Evolutionary conservation across 2,113 vertebrate genomes (phyloP).

Genomic region (Odocoileus hemionus): DNA sequence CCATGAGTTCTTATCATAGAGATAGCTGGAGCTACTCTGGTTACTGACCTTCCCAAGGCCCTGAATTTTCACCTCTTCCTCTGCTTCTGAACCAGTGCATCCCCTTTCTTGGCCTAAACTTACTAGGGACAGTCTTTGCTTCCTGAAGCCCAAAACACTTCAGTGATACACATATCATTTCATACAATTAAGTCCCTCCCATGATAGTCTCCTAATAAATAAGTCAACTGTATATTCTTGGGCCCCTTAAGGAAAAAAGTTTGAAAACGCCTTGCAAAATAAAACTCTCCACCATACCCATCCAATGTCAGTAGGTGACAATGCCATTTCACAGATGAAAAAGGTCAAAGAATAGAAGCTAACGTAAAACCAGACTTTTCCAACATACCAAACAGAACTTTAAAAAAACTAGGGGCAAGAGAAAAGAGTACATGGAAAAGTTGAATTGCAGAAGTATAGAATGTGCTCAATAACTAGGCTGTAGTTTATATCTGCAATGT

Average conservation of each 20-base stretch:
- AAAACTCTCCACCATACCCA: background rate
- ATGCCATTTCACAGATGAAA: background rate
- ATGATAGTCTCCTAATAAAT: background rate
- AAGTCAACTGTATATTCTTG: background rate
- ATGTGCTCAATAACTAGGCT: background rate
- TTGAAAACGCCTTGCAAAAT: background rate
- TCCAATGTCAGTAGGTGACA: background rate
- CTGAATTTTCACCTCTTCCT: background rate
- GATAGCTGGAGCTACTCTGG: background rate
- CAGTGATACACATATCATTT: background rate
- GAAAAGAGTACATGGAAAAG: constrained; percentile 12
- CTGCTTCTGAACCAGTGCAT: background rate
- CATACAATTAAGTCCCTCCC: background rate
- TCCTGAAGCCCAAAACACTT: background rate
- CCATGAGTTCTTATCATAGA: background rate
- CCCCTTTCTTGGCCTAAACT: background rate
- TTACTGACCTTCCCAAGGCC: background rate
- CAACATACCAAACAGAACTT: background rate
- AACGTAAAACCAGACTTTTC: background rate
- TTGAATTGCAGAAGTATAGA: background rate
- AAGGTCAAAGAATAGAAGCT: constrained; percentile 23
- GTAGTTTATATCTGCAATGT: background rate
- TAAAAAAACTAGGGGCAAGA: background rate
- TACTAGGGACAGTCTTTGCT: background rate
- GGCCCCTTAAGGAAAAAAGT: background rate